Evolutionary conservation across 2,888 invertebrate species (phyloP).

Genomic region (Phortica magna): DNA sequence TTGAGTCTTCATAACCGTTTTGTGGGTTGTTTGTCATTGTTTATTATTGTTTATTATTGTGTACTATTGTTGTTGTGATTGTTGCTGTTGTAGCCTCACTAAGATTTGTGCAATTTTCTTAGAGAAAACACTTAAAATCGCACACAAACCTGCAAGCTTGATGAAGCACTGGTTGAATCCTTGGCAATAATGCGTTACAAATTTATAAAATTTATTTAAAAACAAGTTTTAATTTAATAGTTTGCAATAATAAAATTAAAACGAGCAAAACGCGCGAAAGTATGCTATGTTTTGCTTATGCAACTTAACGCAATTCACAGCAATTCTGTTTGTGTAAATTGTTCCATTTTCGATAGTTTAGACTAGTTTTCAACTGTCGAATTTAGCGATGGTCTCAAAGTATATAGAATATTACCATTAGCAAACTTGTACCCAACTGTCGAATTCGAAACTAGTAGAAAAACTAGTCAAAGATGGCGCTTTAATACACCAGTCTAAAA

Average conservation of each 20-base stretch:
- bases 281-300: no score
- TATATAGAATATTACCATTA: no score
- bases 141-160: conserved; percentile 67
- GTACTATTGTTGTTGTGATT: neutral
- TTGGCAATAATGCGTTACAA: conserved; percentile 37
- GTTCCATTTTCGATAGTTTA: no score
- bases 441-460: no score
- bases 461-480: no score
- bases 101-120: no score
- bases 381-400: no score
- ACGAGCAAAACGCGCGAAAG: neutral
- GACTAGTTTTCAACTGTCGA: no score
- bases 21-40: neutral
- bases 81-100: neutral
- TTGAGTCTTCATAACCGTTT: neutral
- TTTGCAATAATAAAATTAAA: neutral
- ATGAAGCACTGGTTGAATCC: conserved; percentile 71
- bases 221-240: neutral
- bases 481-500: no score
- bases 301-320: no score
- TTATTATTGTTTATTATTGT: neutral
- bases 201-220: neutral
- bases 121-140: neutral
- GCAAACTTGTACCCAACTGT: no score
- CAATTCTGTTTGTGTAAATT: no score